phyloP scores from a whole-genome alignment of 2,113 vertebrate genomes.

The Myrmophylax atrothorax region DNA sequence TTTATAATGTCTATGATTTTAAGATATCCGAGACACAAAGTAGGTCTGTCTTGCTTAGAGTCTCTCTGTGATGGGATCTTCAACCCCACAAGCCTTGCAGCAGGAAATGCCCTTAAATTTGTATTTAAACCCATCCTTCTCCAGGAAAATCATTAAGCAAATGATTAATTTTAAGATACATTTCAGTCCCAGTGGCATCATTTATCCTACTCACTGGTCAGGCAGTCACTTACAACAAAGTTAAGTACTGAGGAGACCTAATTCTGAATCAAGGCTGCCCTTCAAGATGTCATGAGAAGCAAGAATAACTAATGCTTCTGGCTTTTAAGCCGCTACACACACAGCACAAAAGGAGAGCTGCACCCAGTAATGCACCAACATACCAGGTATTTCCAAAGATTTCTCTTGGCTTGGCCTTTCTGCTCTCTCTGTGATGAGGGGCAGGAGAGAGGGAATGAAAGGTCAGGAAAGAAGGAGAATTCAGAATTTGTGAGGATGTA shows the following conservation, averaged over 20 bases:
- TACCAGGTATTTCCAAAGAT: not conserved
- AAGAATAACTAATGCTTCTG: not conserved
- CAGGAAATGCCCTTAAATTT: conserved; percentile 3
- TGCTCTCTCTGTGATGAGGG: not conserved
- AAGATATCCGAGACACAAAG: not conserved
- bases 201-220: conserved; percentile 44
- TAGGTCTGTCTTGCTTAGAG: not conserved
- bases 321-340: not conserved
- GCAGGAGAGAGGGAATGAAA: not conserved
- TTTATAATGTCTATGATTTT: not conserved
- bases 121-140: not conserved
- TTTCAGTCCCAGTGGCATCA: conserved; percentile 40
- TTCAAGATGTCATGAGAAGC: not conserved
- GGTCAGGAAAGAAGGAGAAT: not conserved
- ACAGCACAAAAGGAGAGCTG: accelerated
- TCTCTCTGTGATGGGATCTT: not conserved
- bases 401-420: not conserved
- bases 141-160: conserved; percentile 15
- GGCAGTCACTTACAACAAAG: conserved; percentile 12
- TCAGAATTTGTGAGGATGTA: not conserved
- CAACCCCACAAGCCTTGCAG: not conserved
- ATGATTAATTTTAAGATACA: conserved; percentile 10
- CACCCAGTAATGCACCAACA: not conserved
- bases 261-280: conserved; percentile 5
- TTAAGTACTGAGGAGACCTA: conserved; percentile 9